Percentiles rank a stretch among this genome's conserved stretches.
phyloP scores from a whole-genome alignment of 1,140 invertebrate species.

The Epicauta chinensis region DNA sequence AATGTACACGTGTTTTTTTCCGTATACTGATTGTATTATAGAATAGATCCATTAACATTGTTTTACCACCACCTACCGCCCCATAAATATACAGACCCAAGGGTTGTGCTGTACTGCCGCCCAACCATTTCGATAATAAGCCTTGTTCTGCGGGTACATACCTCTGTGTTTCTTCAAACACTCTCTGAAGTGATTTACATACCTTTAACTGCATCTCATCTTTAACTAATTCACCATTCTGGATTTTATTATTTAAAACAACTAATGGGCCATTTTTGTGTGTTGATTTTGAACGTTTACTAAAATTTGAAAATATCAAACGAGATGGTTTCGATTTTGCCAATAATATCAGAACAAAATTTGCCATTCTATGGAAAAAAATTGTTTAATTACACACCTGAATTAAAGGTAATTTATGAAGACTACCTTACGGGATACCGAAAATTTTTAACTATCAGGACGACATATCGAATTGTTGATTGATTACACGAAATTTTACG shows the following conservation, averaged over 20 bases:
- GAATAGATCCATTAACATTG: constrained; percentile 99
- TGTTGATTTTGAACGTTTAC: background rate
- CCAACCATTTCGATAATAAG: constrained; percentile 44
- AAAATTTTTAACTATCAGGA: too few species aligned
- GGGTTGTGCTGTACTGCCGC: constrained; percentile 46
- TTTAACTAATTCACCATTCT: constrained; percentile 51
- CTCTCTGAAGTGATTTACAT: constrained; percentile 57
- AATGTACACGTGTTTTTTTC: constrained; percentile 83
- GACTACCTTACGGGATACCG: too few species aligned
- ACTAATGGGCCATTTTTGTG: constrained; percentile 26
- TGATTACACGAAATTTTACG: too few species aligned
- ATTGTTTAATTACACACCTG: too few species aligned
- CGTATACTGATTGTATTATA: constrained; percentile 69
- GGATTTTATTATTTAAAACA: constrained; percentile 53
- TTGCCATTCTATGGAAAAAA: too few species aligned
- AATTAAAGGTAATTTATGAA: too few species aligned
- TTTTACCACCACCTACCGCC: constrained; percentile 91
- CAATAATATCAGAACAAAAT: too few species aligned
- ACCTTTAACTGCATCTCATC: constrained; percentile 69
- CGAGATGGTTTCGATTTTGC: background rate
- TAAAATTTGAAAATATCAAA: background rate
- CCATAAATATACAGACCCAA: constrained; percentile 80
- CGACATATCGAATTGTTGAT: too few species aligned
- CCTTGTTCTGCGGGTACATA: constrained; percentile 52
- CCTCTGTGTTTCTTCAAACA: constrained; percentile 58